Conservation (phyloP, 2,113 vertebrate genomes). For the Eidolon helvum region DNA sequence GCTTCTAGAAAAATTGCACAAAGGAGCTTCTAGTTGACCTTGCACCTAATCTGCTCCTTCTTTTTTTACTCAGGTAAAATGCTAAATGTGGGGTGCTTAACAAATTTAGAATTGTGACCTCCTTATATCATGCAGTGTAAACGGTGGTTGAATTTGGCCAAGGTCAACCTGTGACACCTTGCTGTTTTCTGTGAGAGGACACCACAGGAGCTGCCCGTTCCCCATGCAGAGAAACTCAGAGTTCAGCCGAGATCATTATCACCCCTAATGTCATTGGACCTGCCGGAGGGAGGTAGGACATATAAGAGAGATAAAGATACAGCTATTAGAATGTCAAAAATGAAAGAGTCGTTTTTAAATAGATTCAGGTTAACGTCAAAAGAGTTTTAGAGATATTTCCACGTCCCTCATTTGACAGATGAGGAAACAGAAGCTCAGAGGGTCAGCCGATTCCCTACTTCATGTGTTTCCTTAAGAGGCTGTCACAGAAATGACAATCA, state of each 20-base stretch:
- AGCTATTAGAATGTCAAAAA: neutral
- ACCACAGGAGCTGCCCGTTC: neutral
- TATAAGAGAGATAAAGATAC: neutral
- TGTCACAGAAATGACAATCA: neutral
- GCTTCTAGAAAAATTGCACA: neutral
- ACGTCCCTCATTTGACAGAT: neutral
- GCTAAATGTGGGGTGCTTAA: neutral
- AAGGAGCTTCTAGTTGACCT: slow-evolving; percentile 15
- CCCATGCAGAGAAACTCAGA: neutral
- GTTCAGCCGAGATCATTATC: neutral
- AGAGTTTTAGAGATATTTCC: neutral
- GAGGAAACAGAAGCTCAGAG: neutral
- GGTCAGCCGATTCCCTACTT: neutral
- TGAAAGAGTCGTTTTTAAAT: neutral
- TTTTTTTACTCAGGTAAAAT: neutral
- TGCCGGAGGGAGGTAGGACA: neutral
- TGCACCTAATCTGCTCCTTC: neutral
- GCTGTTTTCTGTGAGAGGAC: neutral
- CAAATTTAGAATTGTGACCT: neutral
- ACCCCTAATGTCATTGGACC: neutral
- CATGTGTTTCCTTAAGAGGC: neutral
- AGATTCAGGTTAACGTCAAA: neutral
- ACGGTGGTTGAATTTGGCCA: neutral
- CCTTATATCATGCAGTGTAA: neutral
- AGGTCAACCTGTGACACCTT: neutral